Conservation (phyloP, 2,797 vertebrate genomes). For the Momotus momota region DNA sequence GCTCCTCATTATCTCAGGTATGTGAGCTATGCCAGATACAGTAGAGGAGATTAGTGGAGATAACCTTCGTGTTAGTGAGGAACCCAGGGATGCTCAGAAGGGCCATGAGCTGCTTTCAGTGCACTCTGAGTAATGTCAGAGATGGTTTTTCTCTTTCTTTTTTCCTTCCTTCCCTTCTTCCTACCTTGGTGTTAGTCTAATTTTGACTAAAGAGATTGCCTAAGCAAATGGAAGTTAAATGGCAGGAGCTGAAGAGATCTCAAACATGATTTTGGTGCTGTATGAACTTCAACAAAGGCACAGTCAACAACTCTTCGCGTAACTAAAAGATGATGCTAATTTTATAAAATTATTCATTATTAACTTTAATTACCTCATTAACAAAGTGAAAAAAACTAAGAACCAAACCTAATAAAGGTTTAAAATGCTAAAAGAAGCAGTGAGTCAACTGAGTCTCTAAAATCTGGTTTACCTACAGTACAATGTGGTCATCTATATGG, state of each 20-base stretch:
- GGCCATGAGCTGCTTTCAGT: background rate
- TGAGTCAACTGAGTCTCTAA: background rate
- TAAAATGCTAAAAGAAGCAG: background rate
- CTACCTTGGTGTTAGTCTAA: background rate
- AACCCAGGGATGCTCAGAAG: constrained; percentile 5
- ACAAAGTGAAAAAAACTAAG: background rate
- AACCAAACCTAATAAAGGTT: background rate
- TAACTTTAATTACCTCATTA: background rate
- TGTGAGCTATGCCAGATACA: constrained; percentile 49
- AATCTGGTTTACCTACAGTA: background rate
- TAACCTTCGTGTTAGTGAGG: constrained; percentile 42
- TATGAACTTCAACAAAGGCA: background rate
- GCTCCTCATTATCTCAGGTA: constrained; percentile 54
- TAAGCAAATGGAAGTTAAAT: background rate
- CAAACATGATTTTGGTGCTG: background rate
- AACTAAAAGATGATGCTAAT: background rate
- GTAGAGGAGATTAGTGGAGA: constrained; percentile 27
- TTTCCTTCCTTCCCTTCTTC: background rate
- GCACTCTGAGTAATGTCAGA: background rate
- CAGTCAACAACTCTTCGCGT: background rate
- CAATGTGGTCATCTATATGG: background rate
- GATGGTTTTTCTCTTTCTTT: background rate
- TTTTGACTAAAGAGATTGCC: background rate
- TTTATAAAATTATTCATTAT: background rate
- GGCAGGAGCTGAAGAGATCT: background rate